Evolutionary conservation across 1,140 invertebrate genomes (phyloP).

Genomic region (Drosophila littoralis): DNA sequence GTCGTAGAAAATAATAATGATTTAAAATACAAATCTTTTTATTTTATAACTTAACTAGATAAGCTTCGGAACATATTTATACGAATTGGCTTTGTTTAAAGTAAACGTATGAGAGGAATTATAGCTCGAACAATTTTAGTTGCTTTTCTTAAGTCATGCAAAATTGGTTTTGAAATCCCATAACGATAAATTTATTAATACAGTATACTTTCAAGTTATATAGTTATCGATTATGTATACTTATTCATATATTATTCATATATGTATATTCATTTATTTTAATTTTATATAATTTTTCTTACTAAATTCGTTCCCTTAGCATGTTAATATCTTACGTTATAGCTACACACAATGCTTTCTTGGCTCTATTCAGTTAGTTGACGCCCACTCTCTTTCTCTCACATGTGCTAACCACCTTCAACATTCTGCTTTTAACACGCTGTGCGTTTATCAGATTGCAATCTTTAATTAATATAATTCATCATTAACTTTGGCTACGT

Average conservation of each 20-base stretch:
- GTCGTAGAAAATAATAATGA: not conserved
- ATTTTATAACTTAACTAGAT: not conserved
- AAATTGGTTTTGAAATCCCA: too few species aligned
- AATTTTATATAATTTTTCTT: too few species aligned
- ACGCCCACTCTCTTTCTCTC: constrained; percentile 14
- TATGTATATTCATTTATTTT: too few species aligned
- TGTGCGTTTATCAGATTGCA: constrained; percentile 38
- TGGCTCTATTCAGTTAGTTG: not conserved
- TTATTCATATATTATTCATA: too few species aligned
- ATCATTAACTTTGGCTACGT: constrained; percentile 27
- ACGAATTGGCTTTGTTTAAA: not conserved
- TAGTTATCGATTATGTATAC: too few species aligned
- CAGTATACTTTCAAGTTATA: too few species aligned
- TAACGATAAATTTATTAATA: too few species aligned
- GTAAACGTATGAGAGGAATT: too few species aligned
- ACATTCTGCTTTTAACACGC: constrained; percentile 3
- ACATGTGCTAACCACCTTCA: constrained; percentile 3
- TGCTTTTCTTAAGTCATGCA: too few species aligned
- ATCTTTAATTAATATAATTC: constrained; percentile 48
- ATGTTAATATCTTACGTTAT: not conserved
- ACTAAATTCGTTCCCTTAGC: not conserved
- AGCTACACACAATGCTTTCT: not conserved
- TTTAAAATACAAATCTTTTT: not conserved
- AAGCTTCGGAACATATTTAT: not conserved
- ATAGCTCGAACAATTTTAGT: too few species aligned